Evolutionary conservation across 2,888 invertebrate genomes (phyloP), one percentile per base, ranked within the genome.

Genomic region (Cryptocheilus praepositus): DNA sequence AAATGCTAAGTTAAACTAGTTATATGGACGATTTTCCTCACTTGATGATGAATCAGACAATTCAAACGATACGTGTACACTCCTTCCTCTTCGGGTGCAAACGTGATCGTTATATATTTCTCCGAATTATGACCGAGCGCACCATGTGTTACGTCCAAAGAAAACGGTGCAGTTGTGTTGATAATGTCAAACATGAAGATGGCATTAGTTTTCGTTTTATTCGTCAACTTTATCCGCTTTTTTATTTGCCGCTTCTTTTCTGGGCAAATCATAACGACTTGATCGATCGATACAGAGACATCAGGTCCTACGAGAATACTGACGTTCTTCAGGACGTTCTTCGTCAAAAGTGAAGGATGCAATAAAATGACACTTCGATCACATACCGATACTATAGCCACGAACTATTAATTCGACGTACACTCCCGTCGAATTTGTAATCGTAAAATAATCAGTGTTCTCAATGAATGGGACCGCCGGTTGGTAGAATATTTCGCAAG

Each of bases 41-140:
- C 90, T 69, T 88, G 87, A 70, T 89, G 78, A 44, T 85, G 77
- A 51, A 89, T 77, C 45, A 89, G 76, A 68, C 88, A 86, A n/a
- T 80, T 64, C 16, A 90, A 70, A 52, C 83, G 66, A 63, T 85
- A 83, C 4, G 80, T 74, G 70, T 85, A 89, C 28, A 82, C 69
- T 36, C 89, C 89, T 22, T 61, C 53, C 28, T 77, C 67, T 22
- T 63, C 65, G 0, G 89, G 85, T 22, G 66, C 58, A 73, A 89
- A 90, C 0, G 74, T 81, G 54, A 90, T 79, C 1, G 70, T 84
- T 19, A 90, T 70, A 28, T 83, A 83, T 15, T 79, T 74, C 36
- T 79, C 74, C 21, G 83, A 81, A n/a, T 67, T 70, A 1, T 87
- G 76, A 46, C 68, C 71, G 53, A 90, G 80, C 0, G 55, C 62